Base-by-base conservation (phyloP, 2,888 invertebrate genomes). In the Lasioglossum oenotherae region DNA sequence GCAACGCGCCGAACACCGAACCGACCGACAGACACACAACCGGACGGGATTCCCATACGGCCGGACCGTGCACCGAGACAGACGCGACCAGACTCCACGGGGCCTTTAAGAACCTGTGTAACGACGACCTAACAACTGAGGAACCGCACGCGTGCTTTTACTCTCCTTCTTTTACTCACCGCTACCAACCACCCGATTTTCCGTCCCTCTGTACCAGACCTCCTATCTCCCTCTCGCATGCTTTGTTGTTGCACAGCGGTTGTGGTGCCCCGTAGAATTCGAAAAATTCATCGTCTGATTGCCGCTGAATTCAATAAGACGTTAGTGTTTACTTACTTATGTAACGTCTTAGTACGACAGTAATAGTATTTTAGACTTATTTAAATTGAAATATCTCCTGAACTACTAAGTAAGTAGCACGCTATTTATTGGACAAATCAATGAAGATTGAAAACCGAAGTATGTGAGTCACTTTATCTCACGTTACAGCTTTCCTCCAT, bases 31-130 rank as follows among this genome's bases (percentile, higher is more conserved):
- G 27, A 64, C 64, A 64, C 64, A 64, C 31, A 64, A 64, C 64
- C 31, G 53, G 53, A 53, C 53, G n/a, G 64, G 64, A 64, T 16
- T 64, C 64, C 64, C 64, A 64, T 64, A 64, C 64, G 64, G 31
- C 16, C 64, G 31, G 64, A 64, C 38, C 67, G 35, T 35, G 67
- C 67, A 31, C 64, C 27, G 27, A 31, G 31, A 64, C 64, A 64
- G 53, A 53, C 53, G 53, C 23, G 6, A n/a, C 53, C 67, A 31
- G 67, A 67, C 67, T 5, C 31, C 81, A 80, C 84, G 90, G 92
- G 89, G 88, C 86, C 92, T 92, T 93, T 90, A 91, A 92, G 91
- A 92, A 92, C 87, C 90, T 90, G 90, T 92, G 91, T 92, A 91
- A 92, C 92, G 88, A 91, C 92, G 91, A 92, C 87, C 92, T 90